Evolutionary conservation across 2,113 vertebrate species (phyloP).

Genomic region (Dicentrarchus labrax): DNA sequence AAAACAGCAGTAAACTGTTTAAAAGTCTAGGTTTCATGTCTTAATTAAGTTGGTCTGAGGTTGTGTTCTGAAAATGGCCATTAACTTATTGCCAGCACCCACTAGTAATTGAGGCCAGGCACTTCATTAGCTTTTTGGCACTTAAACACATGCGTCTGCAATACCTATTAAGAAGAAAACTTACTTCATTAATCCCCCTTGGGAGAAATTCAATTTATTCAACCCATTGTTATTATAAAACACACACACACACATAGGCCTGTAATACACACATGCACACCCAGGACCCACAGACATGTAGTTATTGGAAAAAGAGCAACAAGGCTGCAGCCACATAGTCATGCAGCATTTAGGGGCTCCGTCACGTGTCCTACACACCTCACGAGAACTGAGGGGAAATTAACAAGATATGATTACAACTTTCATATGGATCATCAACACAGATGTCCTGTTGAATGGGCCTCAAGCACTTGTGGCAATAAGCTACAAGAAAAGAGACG

Average conservation of each 20-base stretch:
- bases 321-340: too few species aligned
- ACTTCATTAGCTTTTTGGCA: neutral
- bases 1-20: neutral
- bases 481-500: neutral
- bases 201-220: too few species aligned
- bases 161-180: neutral
- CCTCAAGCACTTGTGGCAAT: neutral
- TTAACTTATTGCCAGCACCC: neutral
- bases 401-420: neutral
- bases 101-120: neutral
- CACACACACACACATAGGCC: too few species aligned
- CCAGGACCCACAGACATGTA: too few species aligned
- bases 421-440: neutral
- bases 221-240: too few species aligned
- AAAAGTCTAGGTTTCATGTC: too few species aligned
- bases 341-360: too few species aligned
- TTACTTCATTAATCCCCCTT: neutral
- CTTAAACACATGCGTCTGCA: neutral
- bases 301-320: too few species aligned
- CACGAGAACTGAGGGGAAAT: neutral
- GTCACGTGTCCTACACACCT: neutral
- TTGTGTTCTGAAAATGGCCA: neutral
- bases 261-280: too few species aligned
- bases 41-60: neutral
- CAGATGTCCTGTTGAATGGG: neutral